Evolutionary conservation across 2,797 vertebrate species (phyloP), one percentile per base, ranked within the genome.

Genomic region (Clamator glandarius): DNA sequence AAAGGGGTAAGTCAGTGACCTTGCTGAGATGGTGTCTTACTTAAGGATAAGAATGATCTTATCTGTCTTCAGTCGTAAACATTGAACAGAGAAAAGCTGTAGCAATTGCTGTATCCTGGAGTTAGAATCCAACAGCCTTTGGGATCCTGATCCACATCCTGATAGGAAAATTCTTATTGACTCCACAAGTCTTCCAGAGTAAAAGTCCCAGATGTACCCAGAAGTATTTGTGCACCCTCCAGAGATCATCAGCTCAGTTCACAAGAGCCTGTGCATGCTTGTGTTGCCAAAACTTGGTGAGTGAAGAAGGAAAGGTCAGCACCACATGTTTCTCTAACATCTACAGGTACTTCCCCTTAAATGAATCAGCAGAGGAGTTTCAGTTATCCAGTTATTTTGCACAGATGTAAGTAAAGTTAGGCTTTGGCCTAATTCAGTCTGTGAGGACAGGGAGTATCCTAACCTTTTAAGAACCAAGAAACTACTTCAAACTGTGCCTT

Each of bases 1-100:
- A 79, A 99, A 98, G 95, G 99, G 99, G 99, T 99, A 94, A 97
- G 98, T 92, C 41, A 11, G 11, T 39, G 14, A 16, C 35, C n/a
- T 57, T 63, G 28, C 11, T 39, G 44, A 62, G 68, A 3, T 6
- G 11, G 17, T 83, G 52, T 72, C 23, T 68, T 68, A 2, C 35
- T 36, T 42, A 17, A 59, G 42, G 11, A 14, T 84, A 51, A 33
- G 46, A 16, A 9, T 55, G 48, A 24, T 63, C 15, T 51, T 11
- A 3, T 2, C 13, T 79, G 64, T 9, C 68, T 86, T 81, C n/a
- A 41, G 58, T 25, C 13, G 7, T 51, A 57, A 33, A 21, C 11
- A 6, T 2, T 62, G 63, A 54, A 4, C 0, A 2, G 39, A 72
- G 64, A 11, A 59, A 63, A 42, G 48, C 31, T 52, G 31, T n/a